These are phyloP conservation scores for Caenorhabditis parvicauda DNA, from an alignment of 2,888 invertebrate species.

Conservation along the genomic window DNA sequence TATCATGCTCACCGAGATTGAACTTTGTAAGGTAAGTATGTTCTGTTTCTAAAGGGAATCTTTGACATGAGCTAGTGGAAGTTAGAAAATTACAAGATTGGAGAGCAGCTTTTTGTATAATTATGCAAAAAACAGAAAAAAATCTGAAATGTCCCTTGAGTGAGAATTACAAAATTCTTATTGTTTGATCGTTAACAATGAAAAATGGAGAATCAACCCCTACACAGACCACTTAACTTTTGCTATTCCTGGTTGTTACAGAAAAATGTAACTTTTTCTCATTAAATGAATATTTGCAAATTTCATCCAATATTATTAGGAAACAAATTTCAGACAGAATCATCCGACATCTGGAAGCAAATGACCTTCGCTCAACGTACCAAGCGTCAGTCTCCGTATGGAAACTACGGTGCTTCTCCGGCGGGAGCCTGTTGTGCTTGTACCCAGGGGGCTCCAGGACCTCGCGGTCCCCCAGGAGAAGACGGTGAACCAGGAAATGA, in stretches of 20 bases:
- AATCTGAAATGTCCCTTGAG: too few species aligned
- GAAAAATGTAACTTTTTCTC: too few species aligned
- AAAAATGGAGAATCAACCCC: too few species aligned
- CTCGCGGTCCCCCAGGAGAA: constrained; percentile 46
- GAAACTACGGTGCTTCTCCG: constrained; percentile 32
- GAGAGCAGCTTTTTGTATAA: too few species aligned
- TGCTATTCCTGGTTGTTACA: too few species aligned
- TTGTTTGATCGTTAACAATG: too few species aligned
- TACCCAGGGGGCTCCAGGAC: constrained; percentile 54
- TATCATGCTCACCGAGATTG: constrained; percentile 53
- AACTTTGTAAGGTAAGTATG: constrained; percentile 56
- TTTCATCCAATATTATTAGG: not conserved
- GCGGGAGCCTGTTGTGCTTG: constrained; percentile 57
- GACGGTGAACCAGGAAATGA: constrained; percentile 43
- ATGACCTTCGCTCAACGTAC: constrained; percentile 41
- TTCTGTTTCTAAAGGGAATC: too few species aligned
- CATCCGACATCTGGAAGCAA: constrained; percentile 60
- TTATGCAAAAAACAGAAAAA: too few species aligned
- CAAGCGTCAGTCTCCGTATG: constrained; percentile 37
- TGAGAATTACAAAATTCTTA: not conserved
- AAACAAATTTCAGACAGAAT: constrained; percentile 49
- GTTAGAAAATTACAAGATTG: too few species aligned
- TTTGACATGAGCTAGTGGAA: too few species aligned
- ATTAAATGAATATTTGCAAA: constrained; percentile 4
- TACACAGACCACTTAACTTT: too few species aligned